Base-by-base conservation (phyloP, 1,140 invertebrate genomes). In the Calliphora vicina region DNA sequence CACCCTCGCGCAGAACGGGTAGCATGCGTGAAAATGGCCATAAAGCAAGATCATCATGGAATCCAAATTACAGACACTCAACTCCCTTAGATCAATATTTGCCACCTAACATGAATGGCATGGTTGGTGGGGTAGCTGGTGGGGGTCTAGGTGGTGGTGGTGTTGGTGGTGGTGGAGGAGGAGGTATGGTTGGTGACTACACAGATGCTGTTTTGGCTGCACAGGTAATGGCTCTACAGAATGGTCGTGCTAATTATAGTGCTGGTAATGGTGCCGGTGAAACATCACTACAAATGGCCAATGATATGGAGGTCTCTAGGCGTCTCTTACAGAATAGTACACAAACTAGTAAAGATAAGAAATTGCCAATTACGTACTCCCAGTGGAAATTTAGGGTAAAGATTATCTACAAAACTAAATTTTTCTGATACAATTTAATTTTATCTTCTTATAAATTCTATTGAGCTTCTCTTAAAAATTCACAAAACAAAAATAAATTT, bases 301-400 rank as follows among this genome's bases (percentile, higher is more conserved):
- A 50, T 84, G 89, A 90, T 88, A 78, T 78, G 74, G 89, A 90
- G 88, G 89, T 90, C 87, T 90, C 89, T 90, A 89, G 87, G 85
- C 87, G 88, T 84, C 89, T 90, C 76, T 86, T 90, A 86, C 87
- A 87, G 86, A 90, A 85, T 90, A 90, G 87, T 85, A 88, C 85
- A 87, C 84, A 87, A 88, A 86, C 85, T 86, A 89, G 86, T 89
- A 89, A 87, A 88, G 86, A 88, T 90, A 90, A 90, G 88, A 90
- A 90, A 90, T 89, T 90, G 88, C 89, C 88, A 89, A 90, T 90
- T 89, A 90, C 89, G 87, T 90, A 90, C 87, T 90, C 89, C 88
- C 88, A 90, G 86, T 90, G 89, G 89, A 90, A 90, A 88, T 88
- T 86, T 88, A 88, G 89, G 89, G 89, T 90, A 90, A 89, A 82